These are phyloP conservation scores for Plebejus melissa DNA, from an alignment of 2,888 invertebrate genomes.

Conservation along the genomic window DNA sequence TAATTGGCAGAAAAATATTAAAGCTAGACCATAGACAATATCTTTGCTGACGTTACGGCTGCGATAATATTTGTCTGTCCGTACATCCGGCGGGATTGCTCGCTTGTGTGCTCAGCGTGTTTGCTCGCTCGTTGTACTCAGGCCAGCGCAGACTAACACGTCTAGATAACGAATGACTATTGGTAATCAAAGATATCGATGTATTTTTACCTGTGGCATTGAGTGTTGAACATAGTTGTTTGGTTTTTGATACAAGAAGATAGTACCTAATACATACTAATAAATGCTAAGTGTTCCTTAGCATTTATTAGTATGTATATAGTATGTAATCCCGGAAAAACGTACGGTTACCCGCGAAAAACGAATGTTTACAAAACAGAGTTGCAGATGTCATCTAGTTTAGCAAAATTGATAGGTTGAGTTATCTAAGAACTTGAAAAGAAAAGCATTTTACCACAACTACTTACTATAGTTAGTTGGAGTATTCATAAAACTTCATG, in stretches of 20 bases:
- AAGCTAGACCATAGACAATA: neutral
- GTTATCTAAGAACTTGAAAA: no score
- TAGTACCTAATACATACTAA: neutral
- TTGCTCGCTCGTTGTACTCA: conserved; percentile 15
- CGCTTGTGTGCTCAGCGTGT: conserved; percentile 42
- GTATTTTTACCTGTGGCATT: conserved; percentile 3
- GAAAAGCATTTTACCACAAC: no score
- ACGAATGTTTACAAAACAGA: no score
- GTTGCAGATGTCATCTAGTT: no score
- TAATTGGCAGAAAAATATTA: neutral
- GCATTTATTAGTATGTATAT: no score
- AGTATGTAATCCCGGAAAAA: no score
- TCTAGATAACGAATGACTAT: conserved; percentile 13
- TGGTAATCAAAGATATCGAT: neutral
- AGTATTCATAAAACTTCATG: neutral
- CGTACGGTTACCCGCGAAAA: no score
- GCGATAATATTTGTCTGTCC: conserved; percentile 33
- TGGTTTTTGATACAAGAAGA: neutral
- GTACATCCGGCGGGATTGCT: conserved; percentile 29
- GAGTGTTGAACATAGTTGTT: neutral
- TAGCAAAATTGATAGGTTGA: no score
- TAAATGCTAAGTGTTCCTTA: neutral
- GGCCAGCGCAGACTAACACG: neutral
- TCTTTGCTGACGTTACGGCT: neutral
- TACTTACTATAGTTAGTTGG: neutral